A percentile compares a stretch with the other conserved stretches of the same genome.
Evolutionary conservation across 2,113 vertebrate genomes (phyloP).

Genomic region (Reinhardtius hippoglossoides): DNA sequence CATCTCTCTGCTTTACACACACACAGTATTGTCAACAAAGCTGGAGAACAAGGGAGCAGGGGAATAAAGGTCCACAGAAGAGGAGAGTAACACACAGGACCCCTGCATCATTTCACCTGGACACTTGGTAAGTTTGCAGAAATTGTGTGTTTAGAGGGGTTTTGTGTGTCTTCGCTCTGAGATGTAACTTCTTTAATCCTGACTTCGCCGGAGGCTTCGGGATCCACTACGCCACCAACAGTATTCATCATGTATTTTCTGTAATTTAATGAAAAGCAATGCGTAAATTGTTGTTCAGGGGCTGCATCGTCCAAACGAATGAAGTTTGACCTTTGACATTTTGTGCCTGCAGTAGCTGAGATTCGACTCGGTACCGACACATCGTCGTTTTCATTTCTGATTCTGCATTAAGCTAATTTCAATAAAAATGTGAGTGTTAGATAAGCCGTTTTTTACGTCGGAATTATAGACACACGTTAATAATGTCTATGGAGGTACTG

Average conservation of each 20-base stretch:
- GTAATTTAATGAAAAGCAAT: neutral
- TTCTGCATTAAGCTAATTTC: neutral
- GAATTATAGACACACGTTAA: neutral
- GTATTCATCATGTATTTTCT: neutral
- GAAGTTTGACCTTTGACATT: slow-evolving; percentile 67
- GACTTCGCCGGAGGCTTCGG: neutral
- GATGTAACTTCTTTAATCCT: neutral
- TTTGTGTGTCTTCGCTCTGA: slow-evolving; percentile 1
- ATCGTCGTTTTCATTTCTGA: neutral
- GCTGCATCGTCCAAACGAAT: slow-evolving; percentile 2
- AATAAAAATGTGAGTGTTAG: neutral
- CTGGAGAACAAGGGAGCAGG: slow-evolving; percentile 71
- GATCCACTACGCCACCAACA: neutral
- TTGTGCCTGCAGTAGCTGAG: slow-evolving; percentile 6
- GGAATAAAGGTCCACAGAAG: slow-evolving; percentile 67
- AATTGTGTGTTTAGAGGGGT: slow-evolving; percentile 3
- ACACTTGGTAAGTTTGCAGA: slow-evolving; percentile 73
- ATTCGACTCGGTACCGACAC: slow-evolving; percentile 13
- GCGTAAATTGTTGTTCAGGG: neutral
- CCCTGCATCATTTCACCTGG: slow-evolving; percentile 39
- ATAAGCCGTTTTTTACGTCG: neutral
- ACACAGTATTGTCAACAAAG: slow-evolving; percentile 81
- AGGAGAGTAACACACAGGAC: slow-evolving; percentile 61
- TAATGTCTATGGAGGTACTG: neutral
- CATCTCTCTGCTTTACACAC: slow-evolving; percentile 62